Evolutionary conservation across 2,888 invertebrate genomes (phyloP).

Genomic region (Hydriomena furcata): DNA sequence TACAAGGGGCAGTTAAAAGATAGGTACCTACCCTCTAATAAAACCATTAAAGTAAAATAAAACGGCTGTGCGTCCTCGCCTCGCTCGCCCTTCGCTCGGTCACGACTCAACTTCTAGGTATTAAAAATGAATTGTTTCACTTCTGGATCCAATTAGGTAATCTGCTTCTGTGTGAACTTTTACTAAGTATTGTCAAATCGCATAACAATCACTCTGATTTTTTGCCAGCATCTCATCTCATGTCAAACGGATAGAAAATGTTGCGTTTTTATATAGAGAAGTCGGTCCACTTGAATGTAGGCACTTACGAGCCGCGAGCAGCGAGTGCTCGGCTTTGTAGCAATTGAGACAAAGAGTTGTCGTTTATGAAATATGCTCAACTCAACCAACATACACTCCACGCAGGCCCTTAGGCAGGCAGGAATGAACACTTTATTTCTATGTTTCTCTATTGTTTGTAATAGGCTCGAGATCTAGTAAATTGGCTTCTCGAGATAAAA

Average conservation of each 20-base stretch:
- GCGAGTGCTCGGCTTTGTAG: background rate
- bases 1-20: background rate
- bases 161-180: too few species aligned
- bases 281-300: background rate
- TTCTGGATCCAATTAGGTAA: background rate
- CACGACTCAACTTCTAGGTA: background rate
- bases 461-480: too few species aligned
- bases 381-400: background rate
- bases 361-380: conserved; percentile 3
- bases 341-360: conserved; percentile 3
- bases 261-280: background rate
- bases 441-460: background rate
- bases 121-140: background rate
- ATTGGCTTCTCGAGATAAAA: too few species aligned
- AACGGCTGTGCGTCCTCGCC: background rate
- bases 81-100: background rate
- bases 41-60: background rate
- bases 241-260: too few species aligned
- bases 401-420: background rate
- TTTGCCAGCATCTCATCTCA: too few species aligned
- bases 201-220: too few species aligned
- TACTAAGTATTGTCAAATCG: too few species aligned
- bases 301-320: background rate
- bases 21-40: background rate
- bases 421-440: background rate